Conservation (phyloP, 2,797 vertebrate genomes). For the Petrocephalus schoutedeni region DNA sequence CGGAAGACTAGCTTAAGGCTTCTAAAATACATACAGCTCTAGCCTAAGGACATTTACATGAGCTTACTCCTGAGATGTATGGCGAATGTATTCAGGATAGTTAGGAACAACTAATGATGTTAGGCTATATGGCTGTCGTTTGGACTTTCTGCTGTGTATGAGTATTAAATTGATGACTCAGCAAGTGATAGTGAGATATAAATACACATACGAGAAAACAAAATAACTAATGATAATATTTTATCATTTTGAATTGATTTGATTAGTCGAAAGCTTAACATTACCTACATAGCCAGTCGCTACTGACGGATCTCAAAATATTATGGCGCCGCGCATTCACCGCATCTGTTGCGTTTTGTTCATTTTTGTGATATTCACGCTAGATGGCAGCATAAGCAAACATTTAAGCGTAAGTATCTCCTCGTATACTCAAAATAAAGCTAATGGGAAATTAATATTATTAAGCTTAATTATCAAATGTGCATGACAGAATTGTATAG, state of each 20-base stretch:
- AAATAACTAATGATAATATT: background rate
- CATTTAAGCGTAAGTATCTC: background rate
- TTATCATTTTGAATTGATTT: background rate
- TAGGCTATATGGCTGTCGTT: background rate
- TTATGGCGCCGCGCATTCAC: background rate
- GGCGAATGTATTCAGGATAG: background rate
- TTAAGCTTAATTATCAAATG: background rate
- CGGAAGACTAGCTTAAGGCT: background rate
- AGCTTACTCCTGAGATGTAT: background rate
- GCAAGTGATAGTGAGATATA: background rate
- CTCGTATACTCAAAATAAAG: background rate
- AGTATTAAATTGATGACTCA: background rate
- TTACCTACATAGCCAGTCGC: background rate
- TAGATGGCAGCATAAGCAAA: conserved; percentile 14
- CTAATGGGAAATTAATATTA: background rate
- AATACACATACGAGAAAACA: background rate
- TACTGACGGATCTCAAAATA: background rate
- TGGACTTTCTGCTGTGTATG: background rate
- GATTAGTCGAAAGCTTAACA: background rate
- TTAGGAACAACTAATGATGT: background rate
- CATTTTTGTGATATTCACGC: background rate
- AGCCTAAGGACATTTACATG: background rate
- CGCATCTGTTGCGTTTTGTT: background rate
- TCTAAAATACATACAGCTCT: background rate
- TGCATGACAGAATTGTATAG: background rate